Base-by-base conservation (phyloP, 2,797 vertebrate genomes). In the Takifugu ocellatus region DNA sequence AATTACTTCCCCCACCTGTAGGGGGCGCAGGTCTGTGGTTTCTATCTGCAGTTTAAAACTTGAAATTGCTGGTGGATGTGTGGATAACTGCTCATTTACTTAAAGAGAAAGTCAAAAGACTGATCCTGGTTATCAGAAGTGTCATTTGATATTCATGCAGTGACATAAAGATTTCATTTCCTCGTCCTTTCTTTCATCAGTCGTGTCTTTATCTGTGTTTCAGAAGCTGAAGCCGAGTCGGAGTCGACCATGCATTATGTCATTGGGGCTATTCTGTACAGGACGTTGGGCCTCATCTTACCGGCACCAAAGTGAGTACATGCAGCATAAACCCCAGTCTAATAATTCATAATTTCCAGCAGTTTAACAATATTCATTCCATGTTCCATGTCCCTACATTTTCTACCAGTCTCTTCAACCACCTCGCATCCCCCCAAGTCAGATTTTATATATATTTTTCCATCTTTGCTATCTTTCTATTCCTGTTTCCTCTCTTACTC, bases 201-300 rank as follows among this genome's bases (percentile, higher is more conserved):
- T 15, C 25, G 3, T 47, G n/a, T 47, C 7, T 24, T 25, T 47
- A 10, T 24, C n/a, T 47, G n/a, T 49, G 25, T 86, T 49, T 44
- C 85, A 93, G 96, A 98, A 72, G 82, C 90, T 0, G 96, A 98
- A 4, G 9, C 52, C 0, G 96, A 99, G 31, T 72, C 83, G 0
- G 84, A 87, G 50, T 39, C 81, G 42, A 91, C 95, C 0, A 82
- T 95, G 46, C 94, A 98, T 84, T 99, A 97, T 0, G 95, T 99
- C 78, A 96, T 98, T 2, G 97, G 97, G 72, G 93, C 96, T 48
- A 92, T 99, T 81, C 88, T 99, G 71, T 99, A 96, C 82, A 93
- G 96, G 72, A 98, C 97, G 0, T 83, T 99, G 54, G 94, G 94
- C 27, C 78, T 93, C 72, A 97, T 98, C 86, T 87, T 99, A 79